Conservation (phyloP, 1,140 invertebrate genomes). For the Temnothorax nylanderi region DNA sequence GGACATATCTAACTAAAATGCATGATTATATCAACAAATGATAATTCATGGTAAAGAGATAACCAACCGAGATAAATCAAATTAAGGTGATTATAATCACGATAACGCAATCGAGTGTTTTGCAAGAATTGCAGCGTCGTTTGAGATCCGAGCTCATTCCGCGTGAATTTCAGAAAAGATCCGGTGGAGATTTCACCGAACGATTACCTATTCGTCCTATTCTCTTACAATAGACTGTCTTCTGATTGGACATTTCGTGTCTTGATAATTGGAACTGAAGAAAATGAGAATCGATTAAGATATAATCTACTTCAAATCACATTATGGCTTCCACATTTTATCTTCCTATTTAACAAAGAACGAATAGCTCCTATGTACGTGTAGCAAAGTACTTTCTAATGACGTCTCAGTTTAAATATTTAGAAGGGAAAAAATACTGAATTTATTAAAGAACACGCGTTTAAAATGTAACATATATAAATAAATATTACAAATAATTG, state of each 20-base stretch:
- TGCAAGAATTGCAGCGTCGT: neutral
- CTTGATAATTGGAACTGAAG: neutral
- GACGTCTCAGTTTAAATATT: neutral
- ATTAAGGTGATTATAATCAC: neutral
- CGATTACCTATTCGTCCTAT: neutral
- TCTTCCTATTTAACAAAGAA: neutral
- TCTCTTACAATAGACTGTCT: neutral
- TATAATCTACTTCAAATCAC: neutral
- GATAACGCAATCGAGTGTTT: constrained; percentile 9
- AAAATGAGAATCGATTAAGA: constrained; percentile 18
- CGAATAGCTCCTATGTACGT: neutral
- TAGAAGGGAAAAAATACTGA: neutral
- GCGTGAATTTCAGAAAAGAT: constrained; percentile 11
- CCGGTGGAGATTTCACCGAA: neutral
- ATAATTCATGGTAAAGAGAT: neutral
- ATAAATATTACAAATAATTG: neutral
- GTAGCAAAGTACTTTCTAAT: constrained; percentile 3
- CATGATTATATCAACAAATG: neutral
- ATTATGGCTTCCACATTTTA: neutral
- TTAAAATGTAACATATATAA: neutral
- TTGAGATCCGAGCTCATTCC: neutral
- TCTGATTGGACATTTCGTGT: constrained; percentile 18
- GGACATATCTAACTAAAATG: neutral
- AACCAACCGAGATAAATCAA: neutral
- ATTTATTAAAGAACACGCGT: neutral